Evolutionary conservation across 2,113 vertebrate genomes (phyloP).

Genomic region (Psophia crepitans): DNA sequence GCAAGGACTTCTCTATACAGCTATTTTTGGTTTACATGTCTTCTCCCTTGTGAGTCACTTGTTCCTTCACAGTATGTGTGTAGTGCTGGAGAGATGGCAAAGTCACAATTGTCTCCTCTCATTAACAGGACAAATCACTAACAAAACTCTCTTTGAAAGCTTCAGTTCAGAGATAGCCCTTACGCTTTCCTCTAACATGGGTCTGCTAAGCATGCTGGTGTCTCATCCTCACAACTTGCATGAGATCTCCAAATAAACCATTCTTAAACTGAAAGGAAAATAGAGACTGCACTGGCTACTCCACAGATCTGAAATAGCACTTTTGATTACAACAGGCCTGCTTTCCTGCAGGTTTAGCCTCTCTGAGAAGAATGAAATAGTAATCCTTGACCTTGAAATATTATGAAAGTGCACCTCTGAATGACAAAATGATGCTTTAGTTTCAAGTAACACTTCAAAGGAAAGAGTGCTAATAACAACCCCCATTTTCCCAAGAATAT

Average conservation of each 20-base stretch:
- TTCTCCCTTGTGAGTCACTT: not conserved
- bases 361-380: not conserved
- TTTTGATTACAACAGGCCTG: not conserved
- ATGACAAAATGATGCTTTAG: not conserved
- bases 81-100: not conserved
- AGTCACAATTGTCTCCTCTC: not conserved
- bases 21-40: not conserved
- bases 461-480: not conserved
- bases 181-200: not conserved
- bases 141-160: not conserved
- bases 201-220: not conserved
- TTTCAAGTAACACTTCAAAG: not conserved
- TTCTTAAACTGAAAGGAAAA: not conserved
- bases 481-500: not conserved
- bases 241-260: not conserved
- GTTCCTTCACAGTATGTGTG: not conserved
- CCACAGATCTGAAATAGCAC: not conserved
- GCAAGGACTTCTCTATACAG: not conserved
- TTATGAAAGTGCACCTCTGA: not conserved
- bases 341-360: not conserved
- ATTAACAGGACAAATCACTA: not conserved
- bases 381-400: not conserved
- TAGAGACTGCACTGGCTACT: not conserved
- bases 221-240: not conserved
- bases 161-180: not conserved